Evolutionary conservation across 2,888 invertebrate genomes (phyloP), one percentile per base, ranked within the genome.

Genomic region (Calliopum simillimum): DNA sequence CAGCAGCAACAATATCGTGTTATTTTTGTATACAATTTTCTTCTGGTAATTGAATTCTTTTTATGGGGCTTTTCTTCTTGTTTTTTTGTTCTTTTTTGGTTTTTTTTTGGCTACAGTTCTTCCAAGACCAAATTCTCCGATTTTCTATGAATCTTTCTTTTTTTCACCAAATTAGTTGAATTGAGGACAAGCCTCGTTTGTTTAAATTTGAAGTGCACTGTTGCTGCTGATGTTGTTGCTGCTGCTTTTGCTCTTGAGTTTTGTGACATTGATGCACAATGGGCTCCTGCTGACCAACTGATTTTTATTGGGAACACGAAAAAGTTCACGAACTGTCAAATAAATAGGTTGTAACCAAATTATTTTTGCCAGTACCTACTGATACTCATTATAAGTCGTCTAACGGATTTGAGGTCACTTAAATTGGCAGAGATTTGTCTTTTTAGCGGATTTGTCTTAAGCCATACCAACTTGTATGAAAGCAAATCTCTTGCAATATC

Each of bases 191-290:
- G 46, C 21, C 46, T 44, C 46, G 61, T 46, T 43, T 59, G 59
- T 41, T 12, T 19, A 25, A 19, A 59, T 59, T 41, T 43, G 11
- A 19, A 33, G 13, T 33, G 41, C 41, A 33, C 41, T 33, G 41
- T 16, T 58, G 58, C 19, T 58, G 33, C 12, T 58, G 61, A 1
- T 59, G 4, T 59, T 61, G 5, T 61, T 44, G 11, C 43, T 61
- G 43, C 19, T 59, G 33, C 19, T 19, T 41, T 44, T 59, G 44
- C 33, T 33, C 33, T 44, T 59, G 41, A 16, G 43, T 59, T 16
- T 56, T 19, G 61, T 33, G 61, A 61, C 61, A 61, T 61, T 61
- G 61, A 61, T 44, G 44, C 61, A 61, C 33, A 61, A 46, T 58
- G 19, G 61, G 61, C 33, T n/a, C n/a, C n/a, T 33, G 33, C 46